phyloP scores from a whole-genome alignment of 2,888 invertebrate species.

The Drosophila greeni region DNA sequence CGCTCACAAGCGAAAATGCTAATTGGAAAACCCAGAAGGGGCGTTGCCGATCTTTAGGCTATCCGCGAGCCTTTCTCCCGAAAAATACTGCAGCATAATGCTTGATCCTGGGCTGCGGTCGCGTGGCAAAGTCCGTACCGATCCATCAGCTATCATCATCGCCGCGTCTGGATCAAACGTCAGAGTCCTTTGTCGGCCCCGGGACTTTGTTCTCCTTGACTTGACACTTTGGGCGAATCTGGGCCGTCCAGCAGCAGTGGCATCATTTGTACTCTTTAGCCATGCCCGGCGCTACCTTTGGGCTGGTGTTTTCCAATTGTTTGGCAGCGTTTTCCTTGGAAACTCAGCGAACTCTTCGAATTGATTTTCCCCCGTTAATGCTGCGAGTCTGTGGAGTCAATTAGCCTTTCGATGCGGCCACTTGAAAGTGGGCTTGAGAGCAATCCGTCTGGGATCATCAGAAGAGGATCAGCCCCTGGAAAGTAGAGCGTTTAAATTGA shows the following conservation, averaged over 20 bases:
- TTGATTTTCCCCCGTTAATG: constrained; percentile 55
- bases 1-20: constrained; percentile 58
- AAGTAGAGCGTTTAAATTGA: constrained; percentile 38
- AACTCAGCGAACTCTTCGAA: constrained; percentile 61
- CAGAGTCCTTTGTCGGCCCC: constrained; percentile 61
- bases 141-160: constrained; percentile 50
- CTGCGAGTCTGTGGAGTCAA: constrained; percentile 50
- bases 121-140: constrained; percentile 74
- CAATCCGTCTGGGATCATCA: background rate
- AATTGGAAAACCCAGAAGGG: constrained; percentile 58
- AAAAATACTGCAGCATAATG: constrained; percentile 61
- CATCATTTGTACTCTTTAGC: constrained; percentile 78
- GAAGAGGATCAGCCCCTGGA: constrained; percentile 16
- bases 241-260: constrained; percentile 29
- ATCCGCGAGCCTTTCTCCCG: constrained; percentile 61
- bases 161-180: constrained; percentile 64
- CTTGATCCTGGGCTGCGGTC: constrained; percentile 66
- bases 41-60: constrained; percentile 75
- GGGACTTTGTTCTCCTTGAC: constrained; percentile 45
- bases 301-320: constrained; percentile 56
- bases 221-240: constrained; percentile 65
- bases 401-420: constrained; percentile 70
- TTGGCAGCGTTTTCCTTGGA: constrained; percentile 61
- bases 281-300: constrained; percentile 71
- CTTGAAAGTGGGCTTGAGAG: constrained; percentile 60